Conservation (phyloP, 2,888 invertebrate genomes). For the Brachypalpus laphriformis region DNA sequence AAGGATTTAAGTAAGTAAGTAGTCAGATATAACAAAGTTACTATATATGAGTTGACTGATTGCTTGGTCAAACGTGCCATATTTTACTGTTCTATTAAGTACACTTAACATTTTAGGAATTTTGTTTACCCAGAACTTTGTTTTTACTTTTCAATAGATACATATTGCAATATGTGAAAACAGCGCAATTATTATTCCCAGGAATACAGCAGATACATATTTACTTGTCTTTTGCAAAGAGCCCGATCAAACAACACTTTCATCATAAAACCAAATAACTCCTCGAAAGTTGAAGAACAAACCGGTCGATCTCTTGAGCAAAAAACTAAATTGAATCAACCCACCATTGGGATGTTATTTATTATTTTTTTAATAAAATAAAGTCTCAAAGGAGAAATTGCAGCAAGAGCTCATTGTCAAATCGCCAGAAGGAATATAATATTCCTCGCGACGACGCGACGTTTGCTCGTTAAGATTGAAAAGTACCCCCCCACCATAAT, state of each 20-base stretch:
- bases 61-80: no score
- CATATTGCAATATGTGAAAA: background rate
- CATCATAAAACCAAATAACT: background rate
- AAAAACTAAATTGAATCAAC: constrained; percentile 2
- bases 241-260: background rate
- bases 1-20: no score
- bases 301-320: background rate
- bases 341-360: background rate
- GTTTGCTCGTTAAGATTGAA: constrained; percentile 8
- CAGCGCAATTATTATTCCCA: background rate
- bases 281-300: background rate
- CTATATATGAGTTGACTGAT: no score
- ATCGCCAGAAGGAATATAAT: constrained; percentile 22
- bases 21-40: no score
- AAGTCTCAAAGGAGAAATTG: constrained; percentile 23
- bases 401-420: constrained; percentile 20
- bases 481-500: constrained; percentile 21
- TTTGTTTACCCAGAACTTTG: background rate
- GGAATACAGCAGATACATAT: background rate
- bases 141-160: background rate
- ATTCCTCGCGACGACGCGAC: background rate
- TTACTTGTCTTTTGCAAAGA: background rate
- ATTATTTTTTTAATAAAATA: background rate
- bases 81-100: no score
- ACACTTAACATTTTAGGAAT: background rate